Evolutionary conservation across 2,888 invertebrate species (phyloP).

Genomic region (Spilosoma lubricipeda): DNA sequence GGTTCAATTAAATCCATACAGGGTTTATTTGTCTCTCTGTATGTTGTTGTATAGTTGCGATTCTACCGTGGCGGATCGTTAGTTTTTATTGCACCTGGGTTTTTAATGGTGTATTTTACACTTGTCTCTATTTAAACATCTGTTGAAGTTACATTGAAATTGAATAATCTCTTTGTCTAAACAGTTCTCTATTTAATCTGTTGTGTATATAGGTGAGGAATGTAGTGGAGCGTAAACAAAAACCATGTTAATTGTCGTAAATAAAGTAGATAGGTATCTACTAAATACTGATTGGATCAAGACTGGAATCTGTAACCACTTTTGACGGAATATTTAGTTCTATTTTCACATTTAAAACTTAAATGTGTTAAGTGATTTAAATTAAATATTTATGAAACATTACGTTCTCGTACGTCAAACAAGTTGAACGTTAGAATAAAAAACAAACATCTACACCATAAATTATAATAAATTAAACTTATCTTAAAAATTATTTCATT

Average conservation of each 20-base stretch:
- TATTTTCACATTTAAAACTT: conserved; percentile 20
- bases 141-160: conserved; percentile 62
- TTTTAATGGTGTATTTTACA: conserved; percentile 57
- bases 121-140: conserved; percentile 47
- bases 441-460: background rate
- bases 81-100: conserved; percentile 63
- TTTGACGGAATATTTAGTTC: conserved; percentile 7
- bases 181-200: conserved; percentile 59
- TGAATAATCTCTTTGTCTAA: conserved; percentile 68
- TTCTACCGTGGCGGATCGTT: conserved; percentile 58
- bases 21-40: conserved; percentile 70
- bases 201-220: conserved; percentile 39
- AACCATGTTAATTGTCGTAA: conserved; percentile 14
- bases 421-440: background rate
- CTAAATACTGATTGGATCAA: conserved; percentile 7
- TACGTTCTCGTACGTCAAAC: background rate
- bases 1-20: conserved; percentile 62
- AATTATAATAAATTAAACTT: background rate
- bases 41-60: conserved; percentile 54
- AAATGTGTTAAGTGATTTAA: background rate
- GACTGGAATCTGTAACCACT: background rate
- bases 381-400: background rate
- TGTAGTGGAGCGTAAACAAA: conserved; percentile 33
- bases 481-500: background rate
- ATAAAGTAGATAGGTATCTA: background rate